Evolutionary conservation across 2,797 vertebrate species (phyloP).

Genomic region (Pterois miles): DNA sequence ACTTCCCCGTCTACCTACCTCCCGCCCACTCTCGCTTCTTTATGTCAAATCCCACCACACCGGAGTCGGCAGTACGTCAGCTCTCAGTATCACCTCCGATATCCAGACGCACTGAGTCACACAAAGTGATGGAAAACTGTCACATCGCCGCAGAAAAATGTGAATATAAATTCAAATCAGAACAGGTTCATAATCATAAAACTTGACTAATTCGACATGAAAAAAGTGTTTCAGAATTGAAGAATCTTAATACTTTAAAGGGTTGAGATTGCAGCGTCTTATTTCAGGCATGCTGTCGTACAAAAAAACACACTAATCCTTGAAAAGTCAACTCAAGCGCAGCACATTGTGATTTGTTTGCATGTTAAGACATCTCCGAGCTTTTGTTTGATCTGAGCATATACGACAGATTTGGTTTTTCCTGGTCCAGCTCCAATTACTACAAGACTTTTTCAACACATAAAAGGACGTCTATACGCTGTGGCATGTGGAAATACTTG

Average conservation of each 20-base stretch:
- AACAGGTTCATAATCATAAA: background rate
- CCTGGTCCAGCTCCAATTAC: conserved; percentile 21
- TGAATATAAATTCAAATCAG: background rate
- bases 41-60: conserved; percentile 51
- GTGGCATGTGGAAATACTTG: background rate
- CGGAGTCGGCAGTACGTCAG: conserved; percentile 1
- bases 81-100: conserved; percentile 30
- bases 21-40: conserved; percentile 32
- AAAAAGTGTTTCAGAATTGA: too few species aligned
- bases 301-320: conserved; percentile 19
- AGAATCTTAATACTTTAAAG: background rate
- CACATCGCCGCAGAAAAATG: background rate
- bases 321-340: conserved; percentile 5
- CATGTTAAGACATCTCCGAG: conserved; percentile 25
- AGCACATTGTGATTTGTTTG: conserved; percentile 23
- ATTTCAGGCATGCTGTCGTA: conserved; percentile 6
- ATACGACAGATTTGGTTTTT: background rate
- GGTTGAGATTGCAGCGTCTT: background rate
- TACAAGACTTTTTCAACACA: background rate
- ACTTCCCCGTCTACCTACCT: conserved; percentile 28
- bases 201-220: background rate
- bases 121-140: conserved; percentile 2
- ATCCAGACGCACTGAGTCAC: conserved; percentile 3
- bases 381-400: conserved; percentile 33
- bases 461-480: conserved; percentile 20